These are phyloP conservation scores for Monodelphis domestica DNA, from an alignment of 2,797 vertebrate genomes.

Conservation along the genomic window DNA sequence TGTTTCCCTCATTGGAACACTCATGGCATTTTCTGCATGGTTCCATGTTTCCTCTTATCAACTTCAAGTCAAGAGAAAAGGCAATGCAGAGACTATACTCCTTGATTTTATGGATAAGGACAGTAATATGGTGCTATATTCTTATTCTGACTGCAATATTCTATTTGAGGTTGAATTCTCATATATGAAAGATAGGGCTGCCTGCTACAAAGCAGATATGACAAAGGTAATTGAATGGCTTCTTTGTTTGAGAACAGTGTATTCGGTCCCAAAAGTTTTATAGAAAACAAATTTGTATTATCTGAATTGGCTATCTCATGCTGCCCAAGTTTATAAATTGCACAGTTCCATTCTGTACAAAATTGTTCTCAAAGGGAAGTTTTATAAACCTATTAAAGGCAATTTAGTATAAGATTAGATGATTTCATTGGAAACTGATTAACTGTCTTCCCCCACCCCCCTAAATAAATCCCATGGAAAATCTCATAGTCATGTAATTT, in stretches of 20 bases:
- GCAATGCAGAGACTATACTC: background rate
- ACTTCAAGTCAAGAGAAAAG: conserved; percentile 34
- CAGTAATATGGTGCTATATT: background rate
- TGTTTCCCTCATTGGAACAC: background rate
- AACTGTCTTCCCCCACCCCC: background rate
- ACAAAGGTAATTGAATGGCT: conserved; percentile 43
- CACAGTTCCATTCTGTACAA: conserved; percentile 45
- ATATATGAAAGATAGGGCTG: background rate
- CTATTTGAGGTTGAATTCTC: conserved; percentile 23
- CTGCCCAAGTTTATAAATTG: conserved; percentile 65
- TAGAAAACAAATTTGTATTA: conserved; percentile 40
- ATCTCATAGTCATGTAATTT: conserved; percentile 49
- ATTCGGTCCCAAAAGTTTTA: conserved; percentile 50
- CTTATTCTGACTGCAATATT: conserved; percentile 14
- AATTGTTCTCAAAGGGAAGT: conserved; percentile 67
- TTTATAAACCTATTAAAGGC: conserved; percentile 64
- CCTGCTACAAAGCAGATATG: background rate
- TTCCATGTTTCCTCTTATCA: background rate
- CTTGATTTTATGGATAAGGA: background rate
- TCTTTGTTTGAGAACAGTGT: conserved; percentile 33
- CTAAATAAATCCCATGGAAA: conserved; percentile 34
- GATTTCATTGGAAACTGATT: conserved; percentile 63
- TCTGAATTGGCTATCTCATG: conserved; percentile 31
- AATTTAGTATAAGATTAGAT: conserved; percentile 50
- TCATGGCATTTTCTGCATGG: background rate